Evolutionary conservation across 2,113 vertebrate species (phyloP).

Genomic region (Ictidomys tridecemlineatus): DNA sequence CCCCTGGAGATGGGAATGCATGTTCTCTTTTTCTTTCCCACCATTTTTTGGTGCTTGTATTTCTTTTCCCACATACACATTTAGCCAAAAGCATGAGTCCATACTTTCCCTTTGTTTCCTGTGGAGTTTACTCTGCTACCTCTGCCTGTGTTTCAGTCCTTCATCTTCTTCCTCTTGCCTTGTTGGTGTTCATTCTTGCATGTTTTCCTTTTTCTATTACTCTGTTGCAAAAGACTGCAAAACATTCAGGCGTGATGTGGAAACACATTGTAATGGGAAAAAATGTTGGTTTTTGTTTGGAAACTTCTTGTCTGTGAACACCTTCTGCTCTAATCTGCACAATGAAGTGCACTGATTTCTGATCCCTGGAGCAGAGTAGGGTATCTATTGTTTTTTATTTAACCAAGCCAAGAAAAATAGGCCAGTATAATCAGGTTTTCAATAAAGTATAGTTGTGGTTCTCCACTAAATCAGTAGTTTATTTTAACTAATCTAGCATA

Average conservation of each 20-base stretch:
- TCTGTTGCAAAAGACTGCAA: background rate
- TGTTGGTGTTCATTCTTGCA: background rate
- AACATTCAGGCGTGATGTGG: background rate
- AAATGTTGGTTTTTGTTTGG: slow-evolving; percentile 28
- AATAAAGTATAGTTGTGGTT: background rate
- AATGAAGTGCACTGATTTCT: background rate
- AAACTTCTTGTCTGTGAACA: background rate
- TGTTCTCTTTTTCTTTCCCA: background rate
- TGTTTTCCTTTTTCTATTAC: background rate
- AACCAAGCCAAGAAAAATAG: background rate
- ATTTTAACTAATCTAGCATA: background rate
- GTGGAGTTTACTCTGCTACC: background rate
- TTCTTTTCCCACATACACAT: background rate
- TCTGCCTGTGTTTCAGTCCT: background rate
- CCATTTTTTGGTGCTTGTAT: background rate
- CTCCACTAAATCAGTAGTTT: background rate
- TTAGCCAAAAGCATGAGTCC: background rate
- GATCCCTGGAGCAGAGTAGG: background rate
- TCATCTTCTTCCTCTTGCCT: background rate
- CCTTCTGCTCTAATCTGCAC: background rate
- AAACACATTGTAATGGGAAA: slow-evolving; percentile 3
- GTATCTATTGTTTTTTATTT: slow-evolving; percentile 35
- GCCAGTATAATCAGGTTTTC: slow-evolving; percentile 34
- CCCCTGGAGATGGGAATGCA: background rate
- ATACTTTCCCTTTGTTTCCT: background rate